A percentile compares a stretch with the other conserved stretches of the same genome.
Evolutionary conservation across 2,888 invertebrate genomes (phyloP).

Genomic region (Lycaena phlaeas): DNA sequence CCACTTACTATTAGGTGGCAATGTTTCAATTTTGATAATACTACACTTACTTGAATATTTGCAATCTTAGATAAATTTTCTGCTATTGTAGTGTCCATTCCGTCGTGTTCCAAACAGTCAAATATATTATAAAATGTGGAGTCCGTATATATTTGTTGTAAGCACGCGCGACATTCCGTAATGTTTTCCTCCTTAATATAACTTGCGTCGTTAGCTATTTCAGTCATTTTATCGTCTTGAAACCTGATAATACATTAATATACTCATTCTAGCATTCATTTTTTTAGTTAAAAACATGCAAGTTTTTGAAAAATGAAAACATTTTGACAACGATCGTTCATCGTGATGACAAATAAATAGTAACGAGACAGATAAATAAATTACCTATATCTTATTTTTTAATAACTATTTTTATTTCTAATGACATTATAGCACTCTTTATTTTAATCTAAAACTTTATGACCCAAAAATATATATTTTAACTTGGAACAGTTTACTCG

Average conservation of each 20-base stretch:
- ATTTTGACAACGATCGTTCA: too few relatives aligned
- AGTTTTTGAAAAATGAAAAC: background rate
- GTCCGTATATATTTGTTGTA: slow-evolving; percentile 28
- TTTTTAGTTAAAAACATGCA: background rate
- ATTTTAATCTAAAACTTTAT: too few relatives aligned
- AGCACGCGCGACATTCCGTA: slow-evolving; percentile 46
- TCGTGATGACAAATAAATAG: too few relatives aligned
- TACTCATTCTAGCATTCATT: background rate
- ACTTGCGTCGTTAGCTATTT: slow-evolving; percentile 4
- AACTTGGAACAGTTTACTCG: too few relatives aligned
- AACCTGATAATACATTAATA: background rate
- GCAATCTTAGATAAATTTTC: slow-evolving; percentile 43
- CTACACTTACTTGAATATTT: slow-evolving; percentile 38
- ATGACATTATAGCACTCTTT: too few relatives aligned
- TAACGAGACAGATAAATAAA: too few relatives aligned
- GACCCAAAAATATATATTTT: too few relatives aligned
- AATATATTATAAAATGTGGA: slow-evolving; percentile 33
- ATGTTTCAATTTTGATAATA: too few relatives aligned
- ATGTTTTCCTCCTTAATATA: slow-evolving; percentile 8
- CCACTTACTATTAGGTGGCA: too few relatives aligned
- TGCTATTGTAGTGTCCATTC: slow-evolving; percentile 42
- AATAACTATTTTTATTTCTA: too few relatives aligned
- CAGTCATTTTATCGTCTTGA: slow-evolving; percentile 13
- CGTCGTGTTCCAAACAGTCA: slow-evolving; percentile 39
- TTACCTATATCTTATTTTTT: too few relatives aligned